Base-by-base conservation (phyloP, 2,797 vertebrate species). In the Molothrus ater region DNA sequence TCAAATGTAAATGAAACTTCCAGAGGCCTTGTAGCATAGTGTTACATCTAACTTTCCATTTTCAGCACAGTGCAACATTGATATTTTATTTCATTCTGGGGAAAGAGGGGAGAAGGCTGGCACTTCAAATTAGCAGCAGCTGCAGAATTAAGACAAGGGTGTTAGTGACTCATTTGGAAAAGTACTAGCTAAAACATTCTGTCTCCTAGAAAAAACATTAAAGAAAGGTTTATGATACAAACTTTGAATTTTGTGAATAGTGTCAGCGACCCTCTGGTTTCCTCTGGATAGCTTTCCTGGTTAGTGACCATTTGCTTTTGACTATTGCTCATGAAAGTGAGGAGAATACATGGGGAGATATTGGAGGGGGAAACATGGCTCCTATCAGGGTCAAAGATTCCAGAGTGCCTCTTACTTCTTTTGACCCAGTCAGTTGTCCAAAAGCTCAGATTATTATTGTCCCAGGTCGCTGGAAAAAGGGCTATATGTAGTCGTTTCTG, bases 161-260 rank as follows among this genome's bases (percentile, higher is more conserved):
- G 96, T 96, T 96, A 94, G 93, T 96, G 96, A 96, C 95, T 97
- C 95, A 96, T 95, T 97, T 96, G 96, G 96, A 96, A 96, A 96
- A 96, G 93, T 95, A 96, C 95, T 96, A 95, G 96, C 94, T 94
- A 94, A 96, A 96, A 96, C 95, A 96, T 90, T 96, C 96, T 96
- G 96, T 93, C 90, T 95, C 53, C 60, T 87, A 95, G 94, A 89
- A 95, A 95, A 97, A 95, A 92, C 53, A 91, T 91, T 87, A 68
- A 82, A 86, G 90, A 89, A 87, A n/a, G 42, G 68, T 86, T 96
- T 95, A 74, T 69, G 80, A 87, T 94, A 95, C 26, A 95, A 90
- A 95, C 88, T 89, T 86, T 74, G 50, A 85, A 90, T 96, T 95
- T 92, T 42, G 18, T 85, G 80, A 93, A 29, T 74, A 53, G 57